phyloP scores from a whole-genome alignment of 2,113 vertebrate species.

The Odocoileus virginianus region DNA sequence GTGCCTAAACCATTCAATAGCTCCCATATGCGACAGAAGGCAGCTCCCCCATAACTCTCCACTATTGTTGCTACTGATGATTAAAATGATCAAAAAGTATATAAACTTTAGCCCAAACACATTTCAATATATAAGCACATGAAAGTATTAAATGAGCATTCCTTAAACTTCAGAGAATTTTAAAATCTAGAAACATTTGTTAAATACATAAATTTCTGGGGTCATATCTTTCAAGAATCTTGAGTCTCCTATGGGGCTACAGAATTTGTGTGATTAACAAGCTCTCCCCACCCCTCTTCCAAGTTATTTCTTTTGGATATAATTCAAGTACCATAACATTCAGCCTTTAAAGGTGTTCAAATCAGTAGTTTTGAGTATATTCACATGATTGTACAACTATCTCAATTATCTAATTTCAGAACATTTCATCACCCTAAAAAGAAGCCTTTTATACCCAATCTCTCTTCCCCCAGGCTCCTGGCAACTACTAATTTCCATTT shows the following conservation, averaged over 20 bases:
- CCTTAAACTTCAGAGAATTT: background rate
- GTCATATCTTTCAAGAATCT: background rate
- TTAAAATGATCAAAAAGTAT: background rate
- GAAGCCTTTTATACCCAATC: background rate
- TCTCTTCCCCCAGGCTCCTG: background rate
- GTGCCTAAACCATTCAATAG: background rate
- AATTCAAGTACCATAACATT: conserved; percentile 20
- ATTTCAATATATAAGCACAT: background rate
- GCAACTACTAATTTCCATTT: background rate
- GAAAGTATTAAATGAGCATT: background rate
- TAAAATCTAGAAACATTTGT: background rate
- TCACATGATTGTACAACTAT: background rate
- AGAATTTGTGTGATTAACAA: background rate
- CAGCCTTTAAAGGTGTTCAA: background rate
- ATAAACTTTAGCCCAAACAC: background rate
- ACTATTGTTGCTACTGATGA: background rate
- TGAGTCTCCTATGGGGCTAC: background rate
- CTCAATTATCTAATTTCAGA: background rate
- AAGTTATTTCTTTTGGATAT: background rate
- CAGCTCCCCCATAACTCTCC: background rate
- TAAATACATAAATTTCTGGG: background rate
- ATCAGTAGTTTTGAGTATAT: background rate
- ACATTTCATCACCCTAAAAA: background rate
- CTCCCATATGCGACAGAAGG: background rate
- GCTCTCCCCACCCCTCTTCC: background rate